phyloP scores from a whole-genome alignment of 2,888 invertebrate species.

The Andricus quercusramuli region DNA sequence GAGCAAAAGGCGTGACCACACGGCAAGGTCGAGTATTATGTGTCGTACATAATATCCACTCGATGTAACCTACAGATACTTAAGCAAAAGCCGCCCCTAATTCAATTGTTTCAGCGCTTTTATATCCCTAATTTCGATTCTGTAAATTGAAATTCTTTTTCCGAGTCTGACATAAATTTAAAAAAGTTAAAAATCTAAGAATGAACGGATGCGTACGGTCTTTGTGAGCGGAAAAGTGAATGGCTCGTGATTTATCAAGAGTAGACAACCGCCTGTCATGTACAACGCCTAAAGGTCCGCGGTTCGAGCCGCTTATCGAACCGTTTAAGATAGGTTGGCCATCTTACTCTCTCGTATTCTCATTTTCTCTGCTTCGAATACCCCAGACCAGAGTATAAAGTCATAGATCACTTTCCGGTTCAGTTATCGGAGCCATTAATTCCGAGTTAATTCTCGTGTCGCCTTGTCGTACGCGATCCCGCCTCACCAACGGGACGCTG shows the following conservation, averaged over 20 bases:
- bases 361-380: constrained; percentile 10
- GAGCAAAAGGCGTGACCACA: constrained; percentile 43
- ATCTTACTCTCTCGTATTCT: constrained; percentile 29
- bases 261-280: constrained; percentile 32
- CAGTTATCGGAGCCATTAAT: constrained; percentile 50
- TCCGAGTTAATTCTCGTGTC: constrained; percentile 49
- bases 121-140: too few relatives aligned
- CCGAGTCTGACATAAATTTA: background rate
- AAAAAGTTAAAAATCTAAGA: background rate
- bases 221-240: constrained; percentile 16
- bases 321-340: constrained; percentile 20
- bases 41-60: constrained; percentile 20
- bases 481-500: constrained; percentile 8
- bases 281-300: constrained; percentile 36
- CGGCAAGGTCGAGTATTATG: constrained; percentile 31
- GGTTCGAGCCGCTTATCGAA: constrained; percentile 29
- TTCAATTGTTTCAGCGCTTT: background rate
- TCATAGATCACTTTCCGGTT: constrained; percentile 45
- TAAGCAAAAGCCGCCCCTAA: background rate
- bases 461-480: constrained; percentile 31
- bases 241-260: constrained; percentile 31
- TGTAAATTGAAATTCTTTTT: too few relatives aligned
- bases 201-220: background rate
- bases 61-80: background rate
- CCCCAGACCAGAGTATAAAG: constrained; percentile 3